Percentiles rank a stretch among this genome's conserved stretches.
Evolutionary conservation across 92 coral and sea anemone genomes (phyloP).

Genomic region (Parazoanthus swiftii): DNA sequence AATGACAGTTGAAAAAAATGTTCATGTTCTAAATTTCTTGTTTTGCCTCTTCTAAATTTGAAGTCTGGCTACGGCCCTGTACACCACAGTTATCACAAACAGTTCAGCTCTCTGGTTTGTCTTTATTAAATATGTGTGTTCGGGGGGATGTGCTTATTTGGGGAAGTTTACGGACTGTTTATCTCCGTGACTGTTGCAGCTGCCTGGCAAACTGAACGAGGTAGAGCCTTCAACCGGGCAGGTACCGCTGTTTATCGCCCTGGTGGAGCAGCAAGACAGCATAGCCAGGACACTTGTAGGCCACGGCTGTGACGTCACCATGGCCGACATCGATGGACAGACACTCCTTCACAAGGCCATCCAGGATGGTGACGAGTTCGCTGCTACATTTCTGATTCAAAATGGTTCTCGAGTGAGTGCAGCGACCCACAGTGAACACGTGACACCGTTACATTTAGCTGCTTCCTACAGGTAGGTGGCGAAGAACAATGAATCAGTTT

Average conservation of each 20-base stretch:
- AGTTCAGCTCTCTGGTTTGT: not conserved
- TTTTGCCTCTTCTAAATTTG: not conserved
- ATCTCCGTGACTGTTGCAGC: constrained; percentile 52
- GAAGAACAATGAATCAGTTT: not conserved
- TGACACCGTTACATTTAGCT: constrained; percentile 86
- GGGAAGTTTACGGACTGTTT: no score
- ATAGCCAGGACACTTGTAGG: constrained; percentile 87
- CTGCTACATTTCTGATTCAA: constrained; percentile 84
- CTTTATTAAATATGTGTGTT: not conserved
- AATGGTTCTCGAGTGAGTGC: constrained; percentile 89
- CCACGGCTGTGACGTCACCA: constrained; percentile 91
- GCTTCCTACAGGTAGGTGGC: constrained; percentile 82
- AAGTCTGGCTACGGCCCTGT: no score
- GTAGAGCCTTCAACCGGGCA: constrained; percentile 89
- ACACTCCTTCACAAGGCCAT: constrained; percentile 89
- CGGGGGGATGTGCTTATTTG: not conserved
- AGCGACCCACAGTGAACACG: constrained; percentile 79
- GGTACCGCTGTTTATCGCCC: constrained; percentile 88
- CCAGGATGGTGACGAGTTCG: constrained; percentile 85
- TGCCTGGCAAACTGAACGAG: constrained; percentile 88
- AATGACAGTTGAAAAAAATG: not conserved
- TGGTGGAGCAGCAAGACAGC: constrained; percentile 87
- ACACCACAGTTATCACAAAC: not conserved
- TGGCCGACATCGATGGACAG: constrained; percentile 78
- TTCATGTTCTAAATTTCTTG: not conserved